Percentiles rank a stretch among this genome's conserved stretches.
Evolutionary conservation across 2,888 invertebrate species (phyloP).

Genomic region (Nasonia oneida): DNA sequence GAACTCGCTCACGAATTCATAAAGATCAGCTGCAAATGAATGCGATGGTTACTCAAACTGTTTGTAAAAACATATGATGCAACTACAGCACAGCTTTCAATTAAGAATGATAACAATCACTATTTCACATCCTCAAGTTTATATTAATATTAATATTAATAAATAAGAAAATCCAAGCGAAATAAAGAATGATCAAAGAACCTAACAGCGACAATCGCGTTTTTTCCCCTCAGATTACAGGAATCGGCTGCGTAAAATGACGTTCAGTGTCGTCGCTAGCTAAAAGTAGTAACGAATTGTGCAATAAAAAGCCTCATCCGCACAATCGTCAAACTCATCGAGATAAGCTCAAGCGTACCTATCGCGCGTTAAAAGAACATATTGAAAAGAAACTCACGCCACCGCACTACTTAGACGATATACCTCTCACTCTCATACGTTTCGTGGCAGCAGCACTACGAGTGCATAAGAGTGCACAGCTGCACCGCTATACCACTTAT

Average conservation of each 20-base stretch:
- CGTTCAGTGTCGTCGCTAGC: conserved; percentile 11
- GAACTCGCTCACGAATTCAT: conserved; percentile 19
- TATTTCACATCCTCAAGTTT: background rate
- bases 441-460: conserved; percentile 22
- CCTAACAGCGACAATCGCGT: background rate
- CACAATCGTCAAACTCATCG: background rate
- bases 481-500: background rate
- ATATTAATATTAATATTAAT: background rate
- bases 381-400: conserved; percentile 30
- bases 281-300: conserved; percentile 49
- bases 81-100: background rate
- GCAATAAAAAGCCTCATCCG: conserved; percentile 27
- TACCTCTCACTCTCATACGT: background rate
- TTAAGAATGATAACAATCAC: background rate
- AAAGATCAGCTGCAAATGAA: conserved; percentile 39
- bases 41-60: background rate
- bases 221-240: conserved; percentile 13
- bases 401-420: background rate
- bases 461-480: conserved; percentile 5
- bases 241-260: conserved; percentile 11
- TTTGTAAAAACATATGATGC: background rate
- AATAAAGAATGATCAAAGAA: conserved; percentile 10
- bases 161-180: background rate
- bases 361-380: conserved; percentile 19
- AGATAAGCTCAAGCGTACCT: background rate